Evolutionary conservation across 30 jellyfish, hydroid and myxozoan genomes (phyloP).

Genomic region (Haliclystus octoradiatus): DNA sequence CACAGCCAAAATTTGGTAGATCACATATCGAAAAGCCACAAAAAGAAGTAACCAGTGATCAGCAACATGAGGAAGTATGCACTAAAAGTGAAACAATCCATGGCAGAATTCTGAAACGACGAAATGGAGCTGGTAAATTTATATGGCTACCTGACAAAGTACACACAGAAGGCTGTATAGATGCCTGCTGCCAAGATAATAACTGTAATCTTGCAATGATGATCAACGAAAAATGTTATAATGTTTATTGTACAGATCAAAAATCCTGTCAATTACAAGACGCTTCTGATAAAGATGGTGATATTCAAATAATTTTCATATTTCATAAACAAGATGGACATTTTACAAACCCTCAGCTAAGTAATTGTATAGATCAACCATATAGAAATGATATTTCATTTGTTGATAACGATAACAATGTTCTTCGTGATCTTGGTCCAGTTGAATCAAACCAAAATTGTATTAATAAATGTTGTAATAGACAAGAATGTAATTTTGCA

Average conservation of each 20-base stretch:
- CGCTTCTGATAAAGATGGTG: neutral
- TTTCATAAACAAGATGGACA: no score
- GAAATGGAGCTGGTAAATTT: neutral
- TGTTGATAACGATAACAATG: no score
- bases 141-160: neutral
- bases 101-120: neutral
- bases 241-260: conserved; percentile 36
- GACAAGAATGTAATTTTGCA: neutral
- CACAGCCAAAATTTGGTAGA: neutral
- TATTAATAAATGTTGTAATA: neutral
- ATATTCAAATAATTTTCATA: no score
- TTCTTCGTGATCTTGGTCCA: no score
- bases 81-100: neutral
- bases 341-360: no score
- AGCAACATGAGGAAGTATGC: neutral
- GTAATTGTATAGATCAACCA: no score
- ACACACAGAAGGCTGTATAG: conserved; percentile 35
- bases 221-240: conserved; percentile 55
- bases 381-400: no score
- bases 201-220: conserved; percentile 64
- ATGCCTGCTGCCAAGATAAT: conserved; percentile 49
- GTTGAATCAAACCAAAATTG: no score
- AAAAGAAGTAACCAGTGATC: neutral
- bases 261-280: conserved; percentile 28
- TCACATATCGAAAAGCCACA: neutral